Conservation (phyloP, 2,888 invertebrate genomes). For the Philereme vetulata region DNA sequence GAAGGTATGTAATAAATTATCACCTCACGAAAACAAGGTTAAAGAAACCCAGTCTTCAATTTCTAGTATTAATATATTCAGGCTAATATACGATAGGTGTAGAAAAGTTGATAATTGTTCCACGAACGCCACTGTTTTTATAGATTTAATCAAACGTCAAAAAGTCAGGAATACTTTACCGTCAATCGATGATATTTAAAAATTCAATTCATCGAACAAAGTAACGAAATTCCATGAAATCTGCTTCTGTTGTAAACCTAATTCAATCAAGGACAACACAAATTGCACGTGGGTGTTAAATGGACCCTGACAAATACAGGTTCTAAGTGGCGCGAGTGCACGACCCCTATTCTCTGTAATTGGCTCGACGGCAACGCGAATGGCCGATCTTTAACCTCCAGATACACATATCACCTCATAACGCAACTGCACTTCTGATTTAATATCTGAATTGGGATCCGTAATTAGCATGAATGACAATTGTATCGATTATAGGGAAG, state of each 20-base stretch:
- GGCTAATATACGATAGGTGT: too few species aligned
- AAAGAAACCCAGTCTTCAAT: too few species aligned
- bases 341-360: conserved; percentile 75
- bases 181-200: not conserved
- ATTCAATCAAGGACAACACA: conserved; percentile 27
- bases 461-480: conserved; percentile 22
- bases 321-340: conserved; percentile 46
- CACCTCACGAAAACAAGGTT: conserved; percentile 33
- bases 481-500: conserved; percentile 7
- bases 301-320: conserved; percentile 63
- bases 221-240: conserved; percentile 12
- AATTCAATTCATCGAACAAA: conserved; percentile 3
- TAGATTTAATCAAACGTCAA: too few species aligned
- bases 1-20: conserved; percentile 60
- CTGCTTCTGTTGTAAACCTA: conserved; percentile 13
- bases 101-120: too few species aligned
- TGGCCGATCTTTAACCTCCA: conserved; percentile 76
- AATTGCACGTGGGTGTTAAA: conserved; percentile 64
- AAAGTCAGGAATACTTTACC: too few species aligned
- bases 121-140: too few species aligned
- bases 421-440: conserved; percentile 43
- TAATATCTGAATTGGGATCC: conserved; percentile 30
- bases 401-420: conserved; percentile 70
- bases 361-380: conserved; percentile 66
- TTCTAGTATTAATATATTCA: too few species aligned